These are phyloP conservation scores for Muscicapa comitata DNA, from an alignment of 2,797 vertebrate genomes.

Conservation along the genomic window DNA sequence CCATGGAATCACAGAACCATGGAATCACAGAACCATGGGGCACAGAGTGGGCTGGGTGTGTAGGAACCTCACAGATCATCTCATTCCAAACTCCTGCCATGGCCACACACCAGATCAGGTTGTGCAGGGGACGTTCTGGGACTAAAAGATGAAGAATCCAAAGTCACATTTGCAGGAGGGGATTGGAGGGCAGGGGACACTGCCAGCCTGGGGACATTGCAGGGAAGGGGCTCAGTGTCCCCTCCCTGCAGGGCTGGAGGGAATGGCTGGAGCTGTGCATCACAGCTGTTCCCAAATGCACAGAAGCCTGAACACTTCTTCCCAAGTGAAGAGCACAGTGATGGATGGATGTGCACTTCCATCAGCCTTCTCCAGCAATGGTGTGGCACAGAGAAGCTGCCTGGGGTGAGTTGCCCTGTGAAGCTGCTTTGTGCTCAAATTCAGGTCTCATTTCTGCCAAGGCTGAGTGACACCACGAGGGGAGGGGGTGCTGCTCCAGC, in stretches of 20 bases:
- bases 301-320: neutral
- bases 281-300: neutral
- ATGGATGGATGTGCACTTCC: neutral
- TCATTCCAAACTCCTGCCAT: neutral
- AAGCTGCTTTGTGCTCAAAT: neutral
- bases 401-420: neutral
- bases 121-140: neutral
- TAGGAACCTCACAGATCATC: neutral
- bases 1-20: fast-evolving
- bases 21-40: fast-evolving
- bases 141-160: neutral
- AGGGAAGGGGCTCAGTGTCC: neutral
- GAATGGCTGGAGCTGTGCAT: neutral
- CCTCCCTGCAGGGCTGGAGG: neutral
- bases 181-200: neutral
- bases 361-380: neutral
- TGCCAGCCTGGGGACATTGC: neutral
- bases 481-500: neutral
- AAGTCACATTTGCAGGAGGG: neutral
- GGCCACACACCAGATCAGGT: neutral
- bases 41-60: neutral
- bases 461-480: neutral
- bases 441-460: neutral
- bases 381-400: neutral
- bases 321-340: no score